Evolutionary conservation across 1,140 invertebrate species (phyloP), one percentile per base, ranked within the genome.

Genomic region (Tetragonula clypearis): DNA sequence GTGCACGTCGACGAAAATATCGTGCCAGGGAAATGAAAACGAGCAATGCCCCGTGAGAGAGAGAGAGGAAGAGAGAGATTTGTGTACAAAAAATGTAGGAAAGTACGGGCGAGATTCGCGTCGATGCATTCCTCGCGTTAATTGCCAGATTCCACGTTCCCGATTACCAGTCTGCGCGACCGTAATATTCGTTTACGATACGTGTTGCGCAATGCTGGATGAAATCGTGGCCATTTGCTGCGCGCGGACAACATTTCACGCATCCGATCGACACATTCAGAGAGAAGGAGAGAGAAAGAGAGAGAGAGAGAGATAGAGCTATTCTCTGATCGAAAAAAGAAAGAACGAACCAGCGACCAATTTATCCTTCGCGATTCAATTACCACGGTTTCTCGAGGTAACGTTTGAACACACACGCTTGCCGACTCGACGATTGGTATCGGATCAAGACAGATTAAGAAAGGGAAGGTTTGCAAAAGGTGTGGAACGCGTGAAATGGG

Each of bases 121-220:
- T 53, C 6, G 76, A 6, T 17, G 74, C 35, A n/a, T 79, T 66
- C 49, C 62, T 26, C 62, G 62, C 5, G 26, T 65, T 79, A 79
- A 79, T 68, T 79, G 62, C 77, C n/a, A 79, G 65, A 79, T 79
- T 68, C 49, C 77, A 55, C 62, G 62, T 41, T 15, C 62, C 4
- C 4, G 76, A 79, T 79, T 79, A 30, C n/a, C 60, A n/a, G 23
- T 23, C 21, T 6, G 76, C 62, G 58, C 26, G 35, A 35, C 35
- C 41, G 76, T 66, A 78, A 65, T 66, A 66, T 65, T 66, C 60
- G 8, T 65, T 79, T 35, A 55, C 49, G 35, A 77, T 58, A 62
- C 60, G 23, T 5, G 60, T 79, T 79, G 11, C 62, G 19, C 30
- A 65, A 79, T 14, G 49, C 17, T 49, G 49, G n/a, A 68, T 21